A percentile compares a stretch with the other conserved stretches of the same genome.
These are phyloP conservation scores for Aphrocallistes beatrix DNA, from an alignment of 37 sponge, comb jelly and placozoan species.

Conservation along the genomic window DNA sequence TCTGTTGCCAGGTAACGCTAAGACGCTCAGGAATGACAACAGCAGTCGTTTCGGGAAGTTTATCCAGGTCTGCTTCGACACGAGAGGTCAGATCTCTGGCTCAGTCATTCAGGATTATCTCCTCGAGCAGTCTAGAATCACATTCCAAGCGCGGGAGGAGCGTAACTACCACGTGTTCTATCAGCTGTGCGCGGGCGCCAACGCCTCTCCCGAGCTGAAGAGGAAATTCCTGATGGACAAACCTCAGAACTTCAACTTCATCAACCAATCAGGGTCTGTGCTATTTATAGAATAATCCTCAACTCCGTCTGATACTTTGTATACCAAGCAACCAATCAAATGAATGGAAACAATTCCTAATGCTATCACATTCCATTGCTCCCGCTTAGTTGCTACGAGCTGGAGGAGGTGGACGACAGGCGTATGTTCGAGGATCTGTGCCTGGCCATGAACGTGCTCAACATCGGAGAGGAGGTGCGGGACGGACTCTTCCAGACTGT, in stretches of 20 bases:
- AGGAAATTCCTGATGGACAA: conserved; percentile 46
- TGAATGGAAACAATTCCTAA: no score
- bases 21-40: conserved; percentile 86
- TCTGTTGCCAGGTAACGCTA: conserved; percentile 63
- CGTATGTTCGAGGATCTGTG: conserved; percentile 66
- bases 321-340: no score
- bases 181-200: conserved; percentile 64
- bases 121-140: conserved; percentile 75
- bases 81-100: conserved; percentile 66
- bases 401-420: conserved; percentile 61
- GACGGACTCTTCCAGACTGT: conserved; percentile 61
- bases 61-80: conserved; percentile 91
- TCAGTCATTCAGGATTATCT: conserved; percentile 89
- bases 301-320: background rate
- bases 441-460: conserved; percentile 74
- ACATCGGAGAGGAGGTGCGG: conserved; percentile 40
- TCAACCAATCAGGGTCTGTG: conserved; percentile 68
- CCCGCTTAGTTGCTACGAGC: conserved; percentile 48
- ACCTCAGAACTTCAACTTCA: conserved; percentile 55
- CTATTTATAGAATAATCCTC: no score
- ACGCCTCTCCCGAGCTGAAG: conserved; percentile 45
- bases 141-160: conserved; percentile 67
- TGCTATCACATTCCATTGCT: background rate
- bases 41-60: conserved; percentile 90
- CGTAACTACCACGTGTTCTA: conserved; percentile 92